Base-by-base conservation (phyloP, 2,888 invertebrate species). In the Timema cristinae region DNA sequence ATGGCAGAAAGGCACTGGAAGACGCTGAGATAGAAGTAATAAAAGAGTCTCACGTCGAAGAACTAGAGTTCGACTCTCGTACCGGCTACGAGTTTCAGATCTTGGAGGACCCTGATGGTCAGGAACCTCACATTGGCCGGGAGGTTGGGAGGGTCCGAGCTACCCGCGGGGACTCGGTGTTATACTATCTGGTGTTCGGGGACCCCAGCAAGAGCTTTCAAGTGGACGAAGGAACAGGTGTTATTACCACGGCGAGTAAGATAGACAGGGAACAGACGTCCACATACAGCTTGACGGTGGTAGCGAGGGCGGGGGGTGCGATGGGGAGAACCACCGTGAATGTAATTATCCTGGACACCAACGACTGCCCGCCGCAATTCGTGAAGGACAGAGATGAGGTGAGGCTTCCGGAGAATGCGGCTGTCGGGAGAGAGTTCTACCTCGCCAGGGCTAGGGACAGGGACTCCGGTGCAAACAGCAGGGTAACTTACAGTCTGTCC, bases 371-470 rank as follows among this genome's bases (percentile, higher is more conserved):
- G 71, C 98, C 98, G 6, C 85, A 88, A 75, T 95, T 95, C 81
- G 86, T 90, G 47, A 88, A 89, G 78, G 92, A 91, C 75, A 90
- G 89, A 78, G 93, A 94, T 79, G 91, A 92, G 81, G 89, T 94
- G 66, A 86, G 86, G 74, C 85, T 97, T 72, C 87, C 90, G 15
- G 97, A 97, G 84, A 94, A 96, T 81, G 91, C 93, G 77, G 96
- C 97, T 32, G 94, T 97, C 52, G 97, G 97, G 0, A 94, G 95
- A 82, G 95, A 97, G 83, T 91, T 97, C 51, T 95, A 92, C 82
- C 86, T 95, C 76, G 93, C 95, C 0, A 87, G 92, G 78, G 97
- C 97, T 0, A 86, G 88, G 71, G 97, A 98, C 83, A 87, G 89
- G 69, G 98, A 98, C 82, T 89, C 91, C 0, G 96, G 95, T 8